Percentiles rank a stretch among this genome's conserved stretches.
Evolutionary conservation across 2,888 invertebrate genomes (phyloP).

Genomic region (Barypeithes pellucidus): DNA sequence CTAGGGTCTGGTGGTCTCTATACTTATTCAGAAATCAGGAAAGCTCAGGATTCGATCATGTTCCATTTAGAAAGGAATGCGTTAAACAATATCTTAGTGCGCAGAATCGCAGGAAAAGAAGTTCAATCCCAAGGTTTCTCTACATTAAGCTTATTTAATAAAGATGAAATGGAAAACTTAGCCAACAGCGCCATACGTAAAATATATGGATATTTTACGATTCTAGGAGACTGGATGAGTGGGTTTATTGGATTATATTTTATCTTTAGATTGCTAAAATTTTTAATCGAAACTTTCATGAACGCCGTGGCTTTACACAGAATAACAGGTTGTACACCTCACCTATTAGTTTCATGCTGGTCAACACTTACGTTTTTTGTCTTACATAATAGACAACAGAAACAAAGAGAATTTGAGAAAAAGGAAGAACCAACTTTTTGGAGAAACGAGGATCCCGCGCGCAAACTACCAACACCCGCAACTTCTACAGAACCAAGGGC

Average conservation of each 20-base stretch:
- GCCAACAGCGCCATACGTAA: background rate
- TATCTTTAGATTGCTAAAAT: background rate
- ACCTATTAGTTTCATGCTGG: background rate
- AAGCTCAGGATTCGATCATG: conserved; percentile 1
- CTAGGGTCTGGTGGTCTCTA: conserved; percentile 6
- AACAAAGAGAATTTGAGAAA: too few species aligned
- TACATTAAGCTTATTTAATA: too few species aligned
- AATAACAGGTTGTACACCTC: background rate
- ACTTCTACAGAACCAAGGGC: too few species aligned
- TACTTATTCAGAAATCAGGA: conserved; percentile 10
- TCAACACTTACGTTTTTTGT: conserved; percentile 11
- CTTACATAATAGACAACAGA: conserved; percentile 2
- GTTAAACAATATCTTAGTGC: background rate
- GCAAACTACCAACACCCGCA: too few species aligned
- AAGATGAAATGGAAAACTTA: background rate
- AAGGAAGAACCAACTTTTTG: too few species aligned
- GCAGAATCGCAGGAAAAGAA: background rate
- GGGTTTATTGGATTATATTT: background rate
- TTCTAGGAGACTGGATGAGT: background rate
- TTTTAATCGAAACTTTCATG: conserved; percentile 11
- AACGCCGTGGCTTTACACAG: too few species aligned
- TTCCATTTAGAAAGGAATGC: conserved; percentile 16
- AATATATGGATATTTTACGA: background rate
- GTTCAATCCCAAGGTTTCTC: background rate
- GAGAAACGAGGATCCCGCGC: too few species aligned